Conservation (phyloP, 2,113 vertebrate genomes). For the Hemicordylus capensis region DNA sequence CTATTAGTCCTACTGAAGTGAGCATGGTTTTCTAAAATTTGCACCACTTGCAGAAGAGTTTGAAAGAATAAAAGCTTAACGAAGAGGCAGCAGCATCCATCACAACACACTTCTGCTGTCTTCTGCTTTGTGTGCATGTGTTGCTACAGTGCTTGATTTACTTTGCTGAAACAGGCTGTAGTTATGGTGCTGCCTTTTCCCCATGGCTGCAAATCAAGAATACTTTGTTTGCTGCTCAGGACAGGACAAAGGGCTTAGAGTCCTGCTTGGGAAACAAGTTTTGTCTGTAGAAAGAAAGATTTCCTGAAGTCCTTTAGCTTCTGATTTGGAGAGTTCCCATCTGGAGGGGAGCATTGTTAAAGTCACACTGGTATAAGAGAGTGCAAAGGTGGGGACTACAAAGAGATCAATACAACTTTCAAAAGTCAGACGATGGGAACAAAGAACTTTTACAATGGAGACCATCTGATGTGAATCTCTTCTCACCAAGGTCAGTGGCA, state of each 20-base stretch:
- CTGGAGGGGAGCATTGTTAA: conserved; percentile 14
- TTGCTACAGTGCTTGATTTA: fast-evolving
- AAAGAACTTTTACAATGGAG: neutral
- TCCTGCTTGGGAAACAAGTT: neutral
- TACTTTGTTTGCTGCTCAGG: neutral
- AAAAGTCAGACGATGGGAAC: neutral
- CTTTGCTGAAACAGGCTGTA: neutral
- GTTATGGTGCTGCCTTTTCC: neutral
- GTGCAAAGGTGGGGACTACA: fast-evolving
- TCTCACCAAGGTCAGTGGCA: fast-evolving
- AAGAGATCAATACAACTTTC: neutral
- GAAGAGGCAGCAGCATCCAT: fast-evolving
- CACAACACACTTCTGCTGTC: fast-evolving
- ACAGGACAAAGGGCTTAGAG: neutral
- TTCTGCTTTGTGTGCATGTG: fast-evolving
- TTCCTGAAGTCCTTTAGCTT: neutral
- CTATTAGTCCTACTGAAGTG: neutral
- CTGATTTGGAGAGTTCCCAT: neutral
- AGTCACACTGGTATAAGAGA: neutral
- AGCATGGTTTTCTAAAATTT: neutral
- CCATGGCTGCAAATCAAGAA: neutral
- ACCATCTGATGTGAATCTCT: neutral
- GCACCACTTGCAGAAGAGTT: neutral
- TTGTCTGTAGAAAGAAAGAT: neutral
- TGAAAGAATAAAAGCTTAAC: neutral